A percentile compares a stretch with the other conserved stretches of the same genome.
phyloP scores from a whole-genome alignment of 2,797 vertebrate species.

The Coregonus sp. region DNA sequence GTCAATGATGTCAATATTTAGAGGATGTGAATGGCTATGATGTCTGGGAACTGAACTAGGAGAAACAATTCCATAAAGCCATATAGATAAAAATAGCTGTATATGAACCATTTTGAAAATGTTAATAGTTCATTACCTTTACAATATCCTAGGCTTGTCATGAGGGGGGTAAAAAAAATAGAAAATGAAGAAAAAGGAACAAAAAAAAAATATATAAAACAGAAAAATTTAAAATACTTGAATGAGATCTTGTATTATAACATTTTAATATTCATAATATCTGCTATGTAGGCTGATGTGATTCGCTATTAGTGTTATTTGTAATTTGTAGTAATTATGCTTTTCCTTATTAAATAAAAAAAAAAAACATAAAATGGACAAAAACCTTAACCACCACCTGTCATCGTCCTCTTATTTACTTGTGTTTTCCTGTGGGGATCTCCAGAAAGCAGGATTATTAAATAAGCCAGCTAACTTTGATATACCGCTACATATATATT shows the following conservation, averaged over 20 bases:
- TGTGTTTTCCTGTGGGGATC: neutral
- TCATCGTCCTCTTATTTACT: slow-evolving; percentile 15
- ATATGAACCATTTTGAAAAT: slow-evolving; percentile 80
- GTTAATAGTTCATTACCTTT: slow-evolving; percentile 86
- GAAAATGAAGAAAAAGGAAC: slow-evolving; percentile 53
- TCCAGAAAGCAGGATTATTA: neutral
- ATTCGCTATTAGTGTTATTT: slow-evolving; percentile 95
- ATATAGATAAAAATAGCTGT: slow-evolving; percentile 79
- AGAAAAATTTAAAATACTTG: slow-evolving; percentile 97
- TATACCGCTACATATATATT: neutral
- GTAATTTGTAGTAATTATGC: slow-evolving; percentile 98
- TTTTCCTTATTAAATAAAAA: slow-evolving; percentile 98
- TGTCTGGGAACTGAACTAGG: slow-evolving; percentile 62
- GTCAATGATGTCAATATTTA: slow-evolving; percentile 15
- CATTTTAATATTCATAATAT: slow-evolving; percentile 99
- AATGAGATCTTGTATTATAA: slow-evolving; percentile 99
- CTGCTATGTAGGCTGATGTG: slow-evolving; percentile 96
- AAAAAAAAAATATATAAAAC: slow-evolving; percentile 57
- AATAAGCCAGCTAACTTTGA: neutral
- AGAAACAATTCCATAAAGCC: slow-evolving; percentile 75
- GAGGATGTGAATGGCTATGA: slow-evolving; percentile 63
- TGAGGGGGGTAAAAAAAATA: slow-evolving; percentile 74
- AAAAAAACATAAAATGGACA: slow-evolving; percentile 89
- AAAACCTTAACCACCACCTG: slow-evolving; percentile 84
- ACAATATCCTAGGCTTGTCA: slow-evolving; percentile 86